Evolutionary conservation across 2,797 vertebrate species (phyloP).

Genomic region (Alauda arvensis): DNA sequence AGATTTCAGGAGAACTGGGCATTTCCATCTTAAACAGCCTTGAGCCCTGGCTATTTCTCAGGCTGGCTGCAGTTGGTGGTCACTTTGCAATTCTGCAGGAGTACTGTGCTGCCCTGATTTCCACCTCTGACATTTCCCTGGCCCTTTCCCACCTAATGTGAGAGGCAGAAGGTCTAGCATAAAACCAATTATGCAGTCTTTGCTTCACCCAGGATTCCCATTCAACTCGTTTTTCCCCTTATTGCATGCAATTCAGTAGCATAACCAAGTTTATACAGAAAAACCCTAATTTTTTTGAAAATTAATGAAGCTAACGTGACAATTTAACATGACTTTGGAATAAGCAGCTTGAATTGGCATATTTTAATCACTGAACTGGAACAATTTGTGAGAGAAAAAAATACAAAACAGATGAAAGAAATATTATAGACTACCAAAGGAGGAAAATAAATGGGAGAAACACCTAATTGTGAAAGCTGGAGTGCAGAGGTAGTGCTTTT

Average conservation of each 20-base stretch:
- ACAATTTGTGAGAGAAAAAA: neutral
- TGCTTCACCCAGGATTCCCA: neutral
- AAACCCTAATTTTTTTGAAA: neutral
- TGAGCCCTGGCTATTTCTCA: neutral
- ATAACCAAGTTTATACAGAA: neutral
- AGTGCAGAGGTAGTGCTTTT: neutral
- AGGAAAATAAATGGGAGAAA: neutral
- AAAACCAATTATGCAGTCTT: constrained; percentile 32
- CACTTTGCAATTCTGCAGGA: constrained; percentile 33
- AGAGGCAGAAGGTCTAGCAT: constrained; percentile 21
- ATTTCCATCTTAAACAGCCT: neutral
- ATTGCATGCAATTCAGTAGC: neutral
- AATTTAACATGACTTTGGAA: neutral
- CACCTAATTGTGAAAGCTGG: neutral
- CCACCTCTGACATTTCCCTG: constrained; percentile 46
- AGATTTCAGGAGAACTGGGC: neutral
- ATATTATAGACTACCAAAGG: neutral
- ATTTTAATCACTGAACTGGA: neutral
- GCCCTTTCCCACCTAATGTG: neutral
- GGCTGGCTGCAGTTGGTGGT: neutral
- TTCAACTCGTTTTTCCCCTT: neutral
- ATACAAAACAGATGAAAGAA: neutral
- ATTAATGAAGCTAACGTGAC: neutral
- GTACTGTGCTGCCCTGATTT: neutral
- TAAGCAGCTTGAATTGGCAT: neutral